phyloP scores from a whole-genome alignment of 2,113 vertebrate genomes.

The Amphiprion ocellaris region DNA sequence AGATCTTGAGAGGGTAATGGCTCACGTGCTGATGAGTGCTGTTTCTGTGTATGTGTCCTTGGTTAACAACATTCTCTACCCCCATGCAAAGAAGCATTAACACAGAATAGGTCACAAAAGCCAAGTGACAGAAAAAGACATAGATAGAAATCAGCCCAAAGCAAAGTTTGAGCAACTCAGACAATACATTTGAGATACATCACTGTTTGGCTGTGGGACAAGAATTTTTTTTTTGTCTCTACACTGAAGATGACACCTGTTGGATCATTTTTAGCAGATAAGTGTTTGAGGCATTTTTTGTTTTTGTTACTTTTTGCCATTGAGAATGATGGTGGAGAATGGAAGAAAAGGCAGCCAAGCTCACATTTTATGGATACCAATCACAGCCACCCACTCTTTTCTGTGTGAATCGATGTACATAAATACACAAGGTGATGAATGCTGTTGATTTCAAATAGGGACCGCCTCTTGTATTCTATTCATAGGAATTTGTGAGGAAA shows the following conservation, averaged over 20 bases:
- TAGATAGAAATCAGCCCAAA: background rate
- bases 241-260: background rate
- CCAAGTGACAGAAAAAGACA: background rate
- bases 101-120: background rate
- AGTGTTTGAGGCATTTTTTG: background rate
- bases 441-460: background rate
- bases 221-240: background rate
- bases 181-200: conserved; percentile 1
- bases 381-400: conserved; percentile 26
- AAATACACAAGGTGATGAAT: conserved; percentile 29
- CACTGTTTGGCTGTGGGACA: conserved; percentile 8
- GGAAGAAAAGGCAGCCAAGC: background rate
- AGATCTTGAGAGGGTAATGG: background rate
- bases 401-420: conserved; percentile 10
- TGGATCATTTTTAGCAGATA: conserved; percentile 19
- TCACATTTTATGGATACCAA: conserved; percentile 15
- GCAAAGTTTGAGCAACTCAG: background rate
- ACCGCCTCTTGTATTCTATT: conserved; percentile 26
- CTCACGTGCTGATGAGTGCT: background rate
- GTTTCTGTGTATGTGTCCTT: background rate
- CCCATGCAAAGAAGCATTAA: background rate
- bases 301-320: background rate
- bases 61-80: background rate
- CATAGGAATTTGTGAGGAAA: background rate
- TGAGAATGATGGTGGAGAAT: background rate